phyloP scores from a whole-genome alignment of 1,140 invertebrate species.

The Tribolium madens region DNA sequence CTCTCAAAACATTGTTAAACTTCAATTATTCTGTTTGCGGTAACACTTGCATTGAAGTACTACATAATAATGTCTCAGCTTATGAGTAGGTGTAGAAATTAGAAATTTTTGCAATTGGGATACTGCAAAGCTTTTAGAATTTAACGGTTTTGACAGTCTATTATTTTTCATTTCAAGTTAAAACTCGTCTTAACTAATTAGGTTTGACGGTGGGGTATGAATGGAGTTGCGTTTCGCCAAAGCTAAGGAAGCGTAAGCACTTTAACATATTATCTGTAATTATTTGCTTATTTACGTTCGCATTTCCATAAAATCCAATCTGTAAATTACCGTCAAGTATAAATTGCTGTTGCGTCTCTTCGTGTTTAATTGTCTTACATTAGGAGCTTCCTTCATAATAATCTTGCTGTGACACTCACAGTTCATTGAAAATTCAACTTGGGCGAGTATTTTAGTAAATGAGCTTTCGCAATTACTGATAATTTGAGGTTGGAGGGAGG shows the following conservation, averaged over 20 bases:
- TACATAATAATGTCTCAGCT: too few relatives aligned
- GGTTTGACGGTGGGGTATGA: neutral
- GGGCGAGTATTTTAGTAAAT: constrained; percentile 46
- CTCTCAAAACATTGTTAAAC: too few relatives aligned
- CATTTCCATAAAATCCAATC: constrained; percentile 47
- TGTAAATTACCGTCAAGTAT: constrained; percentile 44
- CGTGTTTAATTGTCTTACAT: constrained; percentile 48
- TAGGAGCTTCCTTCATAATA: constrained; percentile 45
- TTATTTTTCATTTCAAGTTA: neutral
- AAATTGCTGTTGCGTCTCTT: constrained; percentile 41
- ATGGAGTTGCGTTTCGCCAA: neutral
- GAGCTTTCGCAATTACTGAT: constrained; percentile 46
- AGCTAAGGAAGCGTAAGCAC: constrained; percentile 21
- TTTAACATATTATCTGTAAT: constrained; percentile 45
- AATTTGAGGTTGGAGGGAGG: constrained; percentile 41
- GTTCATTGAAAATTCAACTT: constrained; percentile 47
- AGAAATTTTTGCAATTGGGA: too few relatives aligned
- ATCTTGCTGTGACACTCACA: constrained; percentile 48
- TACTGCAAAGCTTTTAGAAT: too few relatives aligned
- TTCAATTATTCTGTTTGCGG: too few relatives aligned
- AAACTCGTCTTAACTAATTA: neutral
- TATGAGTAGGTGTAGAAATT: too few relatives aligned
- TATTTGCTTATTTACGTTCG: constrained; percentile 46
- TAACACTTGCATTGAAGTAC: too few relatives aligned
- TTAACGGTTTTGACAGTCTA: too few relatives aligned